These are phyloP conservation scores for Clitarchus hookeri DNA, from an alignment of 2,888 invertebrate genomes.

Conservation along the genomic window DNA sequence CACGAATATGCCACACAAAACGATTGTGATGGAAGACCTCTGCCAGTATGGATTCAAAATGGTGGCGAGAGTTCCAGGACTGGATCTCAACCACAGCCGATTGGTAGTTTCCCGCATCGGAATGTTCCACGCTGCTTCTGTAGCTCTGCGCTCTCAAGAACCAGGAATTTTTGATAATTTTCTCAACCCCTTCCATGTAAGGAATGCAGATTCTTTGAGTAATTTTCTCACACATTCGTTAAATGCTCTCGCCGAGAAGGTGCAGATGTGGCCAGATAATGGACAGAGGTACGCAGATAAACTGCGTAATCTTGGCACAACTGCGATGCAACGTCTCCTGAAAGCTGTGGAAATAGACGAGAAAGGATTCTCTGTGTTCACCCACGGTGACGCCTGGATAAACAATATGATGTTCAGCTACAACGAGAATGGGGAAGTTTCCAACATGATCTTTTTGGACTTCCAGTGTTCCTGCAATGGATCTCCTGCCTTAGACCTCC, in stretches of 20 bases:
- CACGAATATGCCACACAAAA: not conserved
- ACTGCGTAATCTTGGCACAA: not conserved
- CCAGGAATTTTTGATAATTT: not conserved
- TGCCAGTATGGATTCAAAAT: not conserved
- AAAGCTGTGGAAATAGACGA: not conserved
- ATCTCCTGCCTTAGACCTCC: no score
- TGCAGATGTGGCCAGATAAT: not conserved
- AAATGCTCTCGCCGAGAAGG: not conserved
- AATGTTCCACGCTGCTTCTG: slow-evolving; percentile 9
- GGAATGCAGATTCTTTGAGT: not conserved
- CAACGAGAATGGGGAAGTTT: not conserved
- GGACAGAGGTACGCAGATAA: not conserved
- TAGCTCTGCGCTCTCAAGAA: not conserved
- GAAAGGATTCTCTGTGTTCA: not conserved
- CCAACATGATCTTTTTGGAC: no score
- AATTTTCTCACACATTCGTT: not conserved
- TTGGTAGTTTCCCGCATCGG: not conserved
- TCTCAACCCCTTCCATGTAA: not conserved
- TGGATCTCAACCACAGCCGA: not conserved
- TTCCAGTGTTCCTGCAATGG: no score
- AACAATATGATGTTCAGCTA: not conserved
- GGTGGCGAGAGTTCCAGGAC: not conserved
- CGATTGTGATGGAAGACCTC: not conserved
- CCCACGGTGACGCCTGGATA: not conserved
- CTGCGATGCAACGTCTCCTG: not conserved